Percentiles rank a stretch among this genome's conserved stretches.
Conservation (phyloP, 2,113 vertebrate genomes). For the Hyaena hyaena region DNA sequence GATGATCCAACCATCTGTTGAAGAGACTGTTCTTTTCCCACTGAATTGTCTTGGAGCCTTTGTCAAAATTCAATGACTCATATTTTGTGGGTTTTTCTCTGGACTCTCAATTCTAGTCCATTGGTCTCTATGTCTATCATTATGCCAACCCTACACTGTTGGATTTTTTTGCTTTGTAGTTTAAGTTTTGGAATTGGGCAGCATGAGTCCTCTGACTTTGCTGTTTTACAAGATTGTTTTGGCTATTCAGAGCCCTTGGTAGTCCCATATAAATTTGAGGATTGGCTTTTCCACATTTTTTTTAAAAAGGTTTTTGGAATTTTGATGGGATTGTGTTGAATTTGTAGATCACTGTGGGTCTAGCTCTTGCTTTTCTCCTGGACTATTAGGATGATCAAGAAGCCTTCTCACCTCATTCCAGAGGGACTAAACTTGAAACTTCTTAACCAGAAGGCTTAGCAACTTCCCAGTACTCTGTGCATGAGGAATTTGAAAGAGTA, state of each 20-base stretch:
- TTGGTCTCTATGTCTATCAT: background rate
- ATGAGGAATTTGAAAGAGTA: background rate
- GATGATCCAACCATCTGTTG: too few relatives aligned
- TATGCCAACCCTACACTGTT: background rate
- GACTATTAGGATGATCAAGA: background rate
- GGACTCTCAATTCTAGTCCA: background rate
- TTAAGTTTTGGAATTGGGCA: background rate
- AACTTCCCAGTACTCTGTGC: background rate
- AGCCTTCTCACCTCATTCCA: background rate
- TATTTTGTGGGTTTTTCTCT: background rate
- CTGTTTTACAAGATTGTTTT: background rate
- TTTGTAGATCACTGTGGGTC: background rate
- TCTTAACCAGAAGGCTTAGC: background rate
- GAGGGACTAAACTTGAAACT: background rate
- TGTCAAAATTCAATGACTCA: background rate
- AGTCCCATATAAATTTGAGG: background rate
- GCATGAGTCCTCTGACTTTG: background rate
- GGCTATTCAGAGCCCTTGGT: background rate
- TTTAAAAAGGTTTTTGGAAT: background rate
- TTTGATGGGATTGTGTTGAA: background rate
- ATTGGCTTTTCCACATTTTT: background rate
- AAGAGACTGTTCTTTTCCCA: background rate
- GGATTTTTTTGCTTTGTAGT: background rate
- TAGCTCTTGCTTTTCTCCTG: background rate
- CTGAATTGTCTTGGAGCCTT: background rate